Conservation (phyloP, 2,888 invertebrate species). For the Mythimna pallens region DNA sequence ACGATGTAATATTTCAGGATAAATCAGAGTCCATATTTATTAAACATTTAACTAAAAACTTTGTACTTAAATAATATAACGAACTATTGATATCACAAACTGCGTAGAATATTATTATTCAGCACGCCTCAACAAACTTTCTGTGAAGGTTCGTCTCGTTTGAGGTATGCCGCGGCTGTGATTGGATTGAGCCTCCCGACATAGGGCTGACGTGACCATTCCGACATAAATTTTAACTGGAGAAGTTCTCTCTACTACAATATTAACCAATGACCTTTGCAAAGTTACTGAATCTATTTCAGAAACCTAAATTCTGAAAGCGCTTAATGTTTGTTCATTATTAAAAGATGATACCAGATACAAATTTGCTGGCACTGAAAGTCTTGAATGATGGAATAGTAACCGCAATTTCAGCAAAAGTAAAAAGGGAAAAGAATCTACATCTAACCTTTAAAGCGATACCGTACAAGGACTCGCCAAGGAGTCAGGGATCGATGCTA, state of each 20-base stretch:
- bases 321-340: conserved; percentile 24
- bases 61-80: conserved; percentile 19
- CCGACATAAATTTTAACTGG: conserved; percentile 33
- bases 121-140: conserved; percentile 48
- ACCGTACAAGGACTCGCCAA: conserved; percentile 50
- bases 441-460: conserved; percentile 24
- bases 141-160: conserved; percentile 50
- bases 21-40: background rate
- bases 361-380: conserved; percentile 1
- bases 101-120: conserved; percentile 61
- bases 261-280: conserved; percentile 35
- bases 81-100: conserved; percentile 31
- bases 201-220: conserved; percentile 47
- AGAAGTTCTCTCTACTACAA: conserved; percentile 30
- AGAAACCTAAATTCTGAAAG: conserved; percentile 8
- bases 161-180: conserved; percentile 39
- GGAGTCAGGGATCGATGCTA: conserved; percentile 70
- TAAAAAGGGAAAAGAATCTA: conserved; percentile 13
- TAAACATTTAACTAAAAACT: background rate
- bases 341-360: conserved; percentile 11
- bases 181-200: conserved; percentile 57
- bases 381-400: background rate
- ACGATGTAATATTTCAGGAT: background rate
- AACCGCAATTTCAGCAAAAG: background rate
- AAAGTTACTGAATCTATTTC: conserved; percentile 15